These are phyloP conservation scores for Notiomystis cincta DNA, from an alignment of 2,113 vertebrate species.

Conservation along the genomic window DNA sequence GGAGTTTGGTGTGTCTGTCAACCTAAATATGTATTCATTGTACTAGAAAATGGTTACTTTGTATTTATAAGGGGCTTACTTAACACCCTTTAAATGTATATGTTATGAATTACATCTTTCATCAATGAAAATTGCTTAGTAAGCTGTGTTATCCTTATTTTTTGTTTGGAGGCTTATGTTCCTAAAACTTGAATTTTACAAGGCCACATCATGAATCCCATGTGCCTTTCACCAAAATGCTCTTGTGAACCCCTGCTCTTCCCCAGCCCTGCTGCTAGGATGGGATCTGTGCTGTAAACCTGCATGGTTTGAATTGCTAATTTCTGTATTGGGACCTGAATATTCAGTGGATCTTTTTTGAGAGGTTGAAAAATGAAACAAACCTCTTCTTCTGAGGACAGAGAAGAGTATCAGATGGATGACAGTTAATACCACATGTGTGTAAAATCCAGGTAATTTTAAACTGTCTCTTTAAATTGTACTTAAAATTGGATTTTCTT, in stretches of 20 bases:
- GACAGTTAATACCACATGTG: background rate
- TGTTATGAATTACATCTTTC: background rate
- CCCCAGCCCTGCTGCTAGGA: background rate
- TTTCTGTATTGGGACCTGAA: background rate
- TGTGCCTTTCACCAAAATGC: background rate
- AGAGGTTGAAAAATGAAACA: background rate
- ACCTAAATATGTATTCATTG: background rate
- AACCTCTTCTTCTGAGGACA: background rate
- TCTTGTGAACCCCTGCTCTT: background rate
- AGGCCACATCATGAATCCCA: background rate
- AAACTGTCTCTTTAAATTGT: background rate
- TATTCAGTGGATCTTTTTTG: background rate
- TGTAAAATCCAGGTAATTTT: background rate
- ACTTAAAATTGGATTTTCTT: background rate
- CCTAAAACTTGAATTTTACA: background rate
- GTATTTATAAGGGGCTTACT: background rate
- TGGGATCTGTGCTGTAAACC: background rate
- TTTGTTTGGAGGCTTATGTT: background rate
- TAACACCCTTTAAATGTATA: background rate
- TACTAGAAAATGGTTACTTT: background rate
- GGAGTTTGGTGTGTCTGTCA: background rate
- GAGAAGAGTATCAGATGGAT: background rate
- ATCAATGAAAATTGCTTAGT: background rate
- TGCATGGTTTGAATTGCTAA: background rate
- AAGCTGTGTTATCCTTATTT: background rate